Percentiles rank a stretch among this genome's conserved stretches.
Conservation (phyloP, 2,113 vertebrate species). For the Percopsis transmontana region DNA sequence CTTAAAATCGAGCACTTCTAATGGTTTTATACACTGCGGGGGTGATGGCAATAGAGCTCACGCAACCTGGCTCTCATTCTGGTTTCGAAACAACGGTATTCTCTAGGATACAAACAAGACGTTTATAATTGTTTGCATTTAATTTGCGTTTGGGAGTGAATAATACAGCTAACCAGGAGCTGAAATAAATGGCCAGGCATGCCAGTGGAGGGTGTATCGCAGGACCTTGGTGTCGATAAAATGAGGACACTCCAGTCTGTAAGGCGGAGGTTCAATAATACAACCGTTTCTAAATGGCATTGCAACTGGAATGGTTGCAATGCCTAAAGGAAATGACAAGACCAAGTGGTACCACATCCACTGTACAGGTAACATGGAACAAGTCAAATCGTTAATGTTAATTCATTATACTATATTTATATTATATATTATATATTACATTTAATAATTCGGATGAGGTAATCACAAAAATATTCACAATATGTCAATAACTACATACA, state of each 20-base stretch:
- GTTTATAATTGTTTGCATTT: slow-evolving; percentile 7
- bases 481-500: neutral
- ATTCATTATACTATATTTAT: neutral
- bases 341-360: neutral
- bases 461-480: too few relatives aligned
- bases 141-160: slow-evolving; percentile 9
- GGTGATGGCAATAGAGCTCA: slow-evolving; percentile 42
- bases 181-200: slow-evolving; percentile 37
- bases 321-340: slow-evolving; percentile 20
- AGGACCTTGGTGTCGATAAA: slow-evolving; percentile 46
- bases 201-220: slow-evolving; percentile 32
- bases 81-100: slow-evolving; percentile 25
- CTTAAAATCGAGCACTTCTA: slow-evolving; percentile 74
- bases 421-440: too few relatives aligned
- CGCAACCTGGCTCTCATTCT: slow-evolving; percentile 25
- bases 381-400: too few relatives aligned
- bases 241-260: slow-evolving; percentile 36
- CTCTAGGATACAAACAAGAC: neutral
- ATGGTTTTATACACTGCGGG: slow-evolving; percentile 66
- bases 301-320: neutral
- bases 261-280: slow-evolving; percentile 30
- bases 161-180: slow-evolving; percentile 18
- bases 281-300: slow-evolving; percentile 37
- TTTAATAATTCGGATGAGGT: too few relatives aligned
- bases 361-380: neutral